These are phyloP conservation scores for Laticauda colubrina DNA, from an alignment of 2,113 vertebrate species.

Conservation along the genomic window DNA sequence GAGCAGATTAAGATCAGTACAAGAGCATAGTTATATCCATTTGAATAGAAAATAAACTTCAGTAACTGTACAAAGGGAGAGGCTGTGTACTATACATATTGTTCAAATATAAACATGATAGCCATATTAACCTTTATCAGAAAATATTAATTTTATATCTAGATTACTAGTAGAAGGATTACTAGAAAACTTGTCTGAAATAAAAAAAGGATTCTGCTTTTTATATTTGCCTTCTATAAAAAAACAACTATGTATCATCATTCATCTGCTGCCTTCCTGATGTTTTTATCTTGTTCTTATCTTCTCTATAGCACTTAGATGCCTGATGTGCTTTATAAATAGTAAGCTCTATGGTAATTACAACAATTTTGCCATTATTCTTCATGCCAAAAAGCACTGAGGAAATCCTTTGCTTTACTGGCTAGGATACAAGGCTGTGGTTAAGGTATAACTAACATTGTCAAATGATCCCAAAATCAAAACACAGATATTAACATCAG, in stretches of 20 bases:
- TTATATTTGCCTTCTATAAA: not conserved
- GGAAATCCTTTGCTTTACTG: not conserved
- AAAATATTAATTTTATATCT: not conserved
- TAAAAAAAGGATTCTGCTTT: not conserved
- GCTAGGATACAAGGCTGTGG: not conserved
- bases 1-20: not conserved
- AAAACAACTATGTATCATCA: not conserved
- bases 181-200: not conserved
- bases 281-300: not conserved
- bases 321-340: not conserved
- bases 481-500: not conserved
- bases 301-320: not conserved
- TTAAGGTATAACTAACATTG: not conserved
- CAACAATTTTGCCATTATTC: not conserved
- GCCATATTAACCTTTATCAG: not conserved
- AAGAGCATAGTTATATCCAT: not conserved
- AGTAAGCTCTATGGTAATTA: not conserved
- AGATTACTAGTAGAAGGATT: not conserved
- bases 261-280: not conserved
- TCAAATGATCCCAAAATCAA: not conserved
- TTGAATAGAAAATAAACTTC: not conserved
- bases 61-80: not conserved
- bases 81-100: not conserved
- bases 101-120: not conserved
- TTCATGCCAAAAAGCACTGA: not conserved